Evolutionary conservation across 2,797 vertebrate genomes (phyloP), one percentile per base, ranked within the genome.

Genomic region (Borostomias antarcticus): DNA sequence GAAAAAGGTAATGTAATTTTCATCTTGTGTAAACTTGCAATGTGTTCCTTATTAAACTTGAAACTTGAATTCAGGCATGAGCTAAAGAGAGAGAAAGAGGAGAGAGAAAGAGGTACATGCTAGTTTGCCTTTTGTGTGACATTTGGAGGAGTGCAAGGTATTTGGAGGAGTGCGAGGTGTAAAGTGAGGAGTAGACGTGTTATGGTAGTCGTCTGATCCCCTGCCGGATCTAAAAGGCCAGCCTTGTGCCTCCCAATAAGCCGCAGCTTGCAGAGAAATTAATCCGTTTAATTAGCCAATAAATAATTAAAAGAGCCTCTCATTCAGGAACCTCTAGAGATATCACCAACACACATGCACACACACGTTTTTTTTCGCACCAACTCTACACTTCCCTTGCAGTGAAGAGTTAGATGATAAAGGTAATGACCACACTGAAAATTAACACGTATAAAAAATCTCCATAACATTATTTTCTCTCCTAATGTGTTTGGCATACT

Each of bases 281-380:
- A 78, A 68, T 78, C 69, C 79, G 75, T 80, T 78, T 62, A 87
- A 82, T 71, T 70, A 70, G 28, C 80, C 77, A 79, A 83, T 84
- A 78, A 81, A 82, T 82, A 74, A 83, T 85, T 83, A 78, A 83
- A 85, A 84, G 74, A 77, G 71, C 73, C 75, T 79, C 69, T 69
- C 67, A 70, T 75, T 81, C 77, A 64, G 67, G 78, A 73, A 72
- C 72, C 64, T 61, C 64, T 58, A 47, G 79, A 77, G 80, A 81
- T 58, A 57, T 64, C 73, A 75, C 60, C 64, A 65, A 79, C 71
- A 13, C 23, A 51, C 56, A 51, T 40, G 37, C 61, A 52, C 47
- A 43, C 32, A 21, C 58, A 47, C 58, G 28, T 30, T 6, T 13
- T 7, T 17, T 13, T 26, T 4, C 65, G 19, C 50, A 54, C 50